phyloP scores from a whole-genome alignment of 2,113 vertebrate genomes.

The Chamaetylas fuelleborni region DNA sequence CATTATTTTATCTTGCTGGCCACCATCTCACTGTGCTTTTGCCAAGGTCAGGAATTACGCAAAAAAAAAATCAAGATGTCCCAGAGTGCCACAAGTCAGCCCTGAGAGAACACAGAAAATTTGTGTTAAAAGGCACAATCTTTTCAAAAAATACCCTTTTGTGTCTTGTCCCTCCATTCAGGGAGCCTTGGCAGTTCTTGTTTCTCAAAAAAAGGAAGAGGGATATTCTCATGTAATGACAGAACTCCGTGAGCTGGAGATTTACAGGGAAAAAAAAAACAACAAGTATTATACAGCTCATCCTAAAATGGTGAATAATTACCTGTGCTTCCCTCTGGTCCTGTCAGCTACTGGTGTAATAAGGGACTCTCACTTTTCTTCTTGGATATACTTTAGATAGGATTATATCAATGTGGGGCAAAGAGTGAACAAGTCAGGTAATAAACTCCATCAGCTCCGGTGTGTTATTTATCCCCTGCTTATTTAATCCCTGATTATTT shows the following conservation, averaged over 20 bases:
- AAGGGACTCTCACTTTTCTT: background rate
- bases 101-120: background rate
- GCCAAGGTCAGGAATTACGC: background rate
- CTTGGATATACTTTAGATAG: background rate
- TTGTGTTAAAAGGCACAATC: background rate
- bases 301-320: background rate
- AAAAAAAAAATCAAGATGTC: background rate
- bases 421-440: background rate
- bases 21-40: background rate
- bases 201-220: conserved; percentile 61
- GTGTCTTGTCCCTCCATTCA: background rate
- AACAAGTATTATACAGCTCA: background rate
- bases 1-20: background rate
- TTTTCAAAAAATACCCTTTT: background rate
- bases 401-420: background rate
- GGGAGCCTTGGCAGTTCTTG: conserved; percentile 32
- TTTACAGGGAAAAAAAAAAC: background rate
- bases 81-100: background rate
- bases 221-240: background rate
- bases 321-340: background rate
- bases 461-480: background rate
- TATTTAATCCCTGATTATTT: background rate
- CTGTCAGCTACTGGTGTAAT: background rate
- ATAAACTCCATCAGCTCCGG: background rate
- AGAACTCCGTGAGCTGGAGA: background rate